phyloP scores from a whole-genome alignment of 2,113 vertebrate genomes.

The Oncorhynchus kisutch region DNA sequence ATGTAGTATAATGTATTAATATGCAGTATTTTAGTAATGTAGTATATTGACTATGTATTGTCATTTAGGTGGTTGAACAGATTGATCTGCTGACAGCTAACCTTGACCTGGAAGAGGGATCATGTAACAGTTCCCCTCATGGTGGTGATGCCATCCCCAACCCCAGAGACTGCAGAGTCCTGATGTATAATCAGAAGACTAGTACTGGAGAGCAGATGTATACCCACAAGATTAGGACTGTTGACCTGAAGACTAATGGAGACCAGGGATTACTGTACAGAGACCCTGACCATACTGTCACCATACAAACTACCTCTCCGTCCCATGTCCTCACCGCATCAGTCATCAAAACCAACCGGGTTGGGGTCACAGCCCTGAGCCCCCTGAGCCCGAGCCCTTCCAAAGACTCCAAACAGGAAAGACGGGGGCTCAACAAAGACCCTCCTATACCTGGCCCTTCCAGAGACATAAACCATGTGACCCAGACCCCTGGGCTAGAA shows the following conservation, averaged over 20 bases:
- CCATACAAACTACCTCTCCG: conserved; percentile 61
- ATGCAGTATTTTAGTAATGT: background rate
- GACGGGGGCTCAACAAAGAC: conserved; percentile 50
- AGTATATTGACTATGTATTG: conserved; percentile 30
- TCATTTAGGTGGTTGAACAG: conserved; percentile 75
- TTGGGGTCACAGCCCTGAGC: conserved; percentile 14
- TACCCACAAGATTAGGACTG: too few relatives aligned
- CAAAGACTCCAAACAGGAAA: conserved; percentile 36
- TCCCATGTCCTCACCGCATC: conserved; percentile 64
- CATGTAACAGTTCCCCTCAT: too few relatives aligned
- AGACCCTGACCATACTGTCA: conserved; percentile 46
- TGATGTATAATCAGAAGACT: conserved; percentile 18
- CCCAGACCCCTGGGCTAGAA: too few relatives aligned
- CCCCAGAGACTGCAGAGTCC: too few relatives aligned
- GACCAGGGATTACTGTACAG: conserved; percentile 1
- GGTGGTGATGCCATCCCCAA: too few relatives aligned
- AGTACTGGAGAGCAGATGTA: too few relatives aligned
- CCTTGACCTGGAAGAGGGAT: conserved; percentile 57
- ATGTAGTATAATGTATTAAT: too few relatives aligned
- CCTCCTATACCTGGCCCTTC: conserved; percentile 42
- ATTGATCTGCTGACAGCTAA: conserved; percentile 75
- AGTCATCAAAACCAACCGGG: conserved; percentile 62
- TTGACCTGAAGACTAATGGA: conserved; percentile 24
- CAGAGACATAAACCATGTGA: conserved; percentile 36
- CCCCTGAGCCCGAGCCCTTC: too few relatives aligned